These are phyloP conservation scores for Balanococcus diminutus DNA, from an alignment of 2,888 invertebrate species.

Conservation along the genomic window DNA sequence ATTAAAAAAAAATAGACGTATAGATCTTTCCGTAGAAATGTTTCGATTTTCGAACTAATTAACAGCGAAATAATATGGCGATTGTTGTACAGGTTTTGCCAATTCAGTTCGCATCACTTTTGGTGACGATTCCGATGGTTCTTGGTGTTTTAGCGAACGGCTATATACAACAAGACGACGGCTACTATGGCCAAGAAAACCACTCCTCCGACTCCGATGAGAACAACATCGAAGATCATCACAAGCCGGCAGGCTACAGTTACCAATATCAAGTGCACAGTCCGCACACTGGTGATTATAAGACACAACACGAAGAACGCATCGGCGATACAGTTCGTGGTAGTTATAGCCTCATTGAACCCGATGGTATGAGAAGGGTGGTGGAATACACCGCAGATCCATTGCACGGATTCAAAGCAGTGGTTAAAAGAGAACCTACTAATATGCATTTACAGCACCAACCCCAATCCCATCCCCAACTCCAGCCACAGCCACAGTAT, in stretches of 20 bases:
- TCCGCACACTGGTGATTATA: constrained; percentile 58
- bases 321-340: constrained; percentile 58
- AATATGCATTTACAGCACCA: not conserved
- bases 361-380: constrained; percentile 58
- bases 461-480: too few species aligned
- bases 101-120: not conserved
- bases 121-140: not conserved
- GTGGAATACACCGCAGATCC: constrained; percentile 58
- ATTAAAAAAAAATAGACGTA: not conserved
- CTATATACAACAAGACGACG: constrained; percentile 1
- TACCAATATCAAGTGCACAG: constrained; percentile 44
- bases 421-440: constrained; percentile 50
- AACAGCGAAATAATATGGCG: not conserved
- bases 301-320: constrained; percentile 58
- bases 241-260: not conserved
- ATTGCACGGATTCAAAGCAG: constrained; percentile 58
- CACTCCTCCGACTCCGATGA: not conserved
- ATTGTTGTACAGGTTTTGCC: not conserved
- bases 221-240: constrained; percentile 37
- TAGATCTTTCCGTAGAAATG: not conserved
- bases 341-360: constrained; percentile 57
- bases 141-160: not conserved
- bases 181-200: not conserved
- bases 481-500: too few species aligned
- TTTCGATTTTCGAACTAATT: not conserved